These are phyloP conservation scores for Artemia sp. DNA, from an alignment of 2,888 invertebrate species.

Conservation along the genomic window DNA sequence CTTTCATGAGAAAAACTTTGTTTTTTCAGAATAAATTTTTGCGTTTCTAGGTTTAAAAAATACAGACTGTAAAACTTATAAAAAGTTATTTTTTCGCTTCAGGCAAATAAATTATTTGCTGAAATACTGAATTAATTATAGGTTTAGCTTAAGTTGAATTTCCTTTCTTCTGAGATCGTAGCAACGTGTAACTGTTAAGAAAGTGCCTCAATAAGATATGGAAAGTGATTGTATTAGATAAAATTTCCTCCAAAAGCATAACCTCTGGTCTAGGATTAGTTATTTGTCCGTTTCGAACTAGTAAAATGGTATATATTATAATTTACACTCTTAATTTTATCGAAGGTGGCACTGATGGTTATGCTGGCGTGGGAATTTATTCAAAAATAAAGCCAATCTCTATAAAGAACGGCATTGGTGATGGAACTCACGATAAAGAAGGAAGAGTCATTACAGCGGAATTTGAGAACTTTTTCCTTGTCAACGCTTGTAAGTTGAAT, in stretches of 20 bases:
- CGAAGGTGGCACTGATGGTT: slow-evolving; percentile 43
- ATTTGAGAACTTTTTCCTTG: slow-evolving; percentile 71
- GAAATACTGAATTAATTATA: no score
- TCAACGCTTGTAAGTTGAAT: slow-evolving; percentile 52
- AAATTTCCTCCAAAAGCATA: neutral
- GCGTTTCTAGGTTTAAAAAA: no score
- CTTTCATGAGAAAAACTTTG: no score
- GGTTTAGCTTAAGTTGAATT: no score
- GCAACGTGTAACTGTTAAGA: no score
- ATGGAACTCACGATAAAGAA: slow-evolving; percentile 47
- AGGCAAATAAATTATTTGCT: no score
- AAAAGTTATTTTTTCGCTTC: no score
- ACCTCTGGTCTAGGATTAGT: slow-evolving; percentile 1
- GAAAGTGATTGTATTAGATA: no score
- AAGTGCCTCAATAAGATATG: no score
- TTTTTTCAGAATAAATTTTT: no score
- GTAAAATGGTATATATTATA: slow-evolving; percentile 19
- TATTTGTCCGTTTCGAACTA: slow-evolving; percentile 9
- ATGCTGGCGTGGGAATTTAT: slow-evolving; percentile 80
- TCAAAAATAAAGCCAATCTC: slow-evolving; percentile 63
- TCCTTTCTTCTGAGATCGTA: no score
- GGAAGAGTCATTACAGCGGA: slow-evolving; percentile 79
- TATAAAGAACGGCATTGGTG: slow-evolving; percentile 62
- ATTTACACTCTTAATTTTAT: slow-evolving; percentile 40
- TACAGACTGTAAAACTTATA: no score